Conservation (phyloP, 2,888 invertebrate species). For the Torymus aiolomorphi region DNA sequence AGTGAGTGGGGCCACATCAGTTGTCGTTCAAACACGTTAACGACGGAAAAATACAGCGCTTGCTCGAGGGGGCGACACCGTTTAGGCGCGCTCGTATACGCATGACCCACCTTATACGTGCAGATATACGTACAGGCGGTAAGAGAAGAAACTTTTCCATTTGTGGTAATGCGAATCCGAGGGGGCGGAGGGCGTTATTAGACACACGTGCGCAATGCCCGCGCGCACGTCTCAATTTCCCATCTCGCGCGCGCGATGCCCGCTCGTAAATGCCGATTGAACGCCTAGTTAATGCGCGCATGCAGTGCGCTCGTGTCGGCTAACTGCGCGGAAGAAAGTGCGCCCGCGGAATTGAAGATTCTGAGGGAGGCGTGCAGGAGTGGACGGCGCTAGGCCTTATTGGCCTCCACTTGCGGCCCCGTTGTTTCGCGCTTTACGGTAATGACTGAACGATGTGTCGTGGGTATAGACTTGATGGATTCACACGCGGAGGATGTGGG, state of each 20-base stretch:
- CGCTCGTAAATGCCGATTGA: constrained; percentile 61
- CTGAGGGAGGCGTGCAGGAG: too few relatives aligned
- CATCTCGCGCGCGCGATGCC: constrained; percentile 61
- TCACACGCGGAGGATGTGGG: constrained; percentile 16
- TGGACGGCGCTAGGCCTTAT: not conserved
- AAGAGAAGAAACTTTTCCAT: constrained; percentile 66
- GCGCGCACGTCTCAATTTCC: constrained; percentile 68
- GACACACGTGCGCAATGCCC: constrained; percentile 61
- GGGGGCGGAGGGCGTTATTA: constrained; percentile 60
- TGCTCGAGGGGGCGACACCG: too few relatives aligned
- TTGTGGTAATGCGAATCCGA: constrained; percentile 67
- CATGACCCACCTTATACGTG: too few relatives aligned
- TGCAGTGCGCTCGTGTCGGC: not conserved
- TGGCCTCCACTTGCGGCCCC: not conserved
- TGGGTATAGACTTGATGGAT: constrained; percentile 26
- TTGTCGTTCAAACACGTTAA: constrained; percentile 1
- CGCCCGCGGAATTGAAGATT: constrained; percentile 25
- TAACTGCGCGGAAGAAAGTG: constrained; percentile 44
- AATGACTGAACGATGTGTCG: constrained; percentile 33
- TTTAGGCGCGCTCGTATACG: too few relatives aligned
- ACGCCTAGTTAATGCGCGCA: constrained; percentile 47
- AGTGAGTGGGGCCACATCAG: not conserved
- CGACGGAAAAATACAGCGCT: constrained; percentile 22
- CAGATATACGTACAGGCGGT: too few relatives aligned
- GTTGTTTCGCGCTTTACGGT: constrained; percentile 38